phyloP scores from a whole-genome alignment of 2,113 vertebrate species.

The Columba janthina region DNA sequence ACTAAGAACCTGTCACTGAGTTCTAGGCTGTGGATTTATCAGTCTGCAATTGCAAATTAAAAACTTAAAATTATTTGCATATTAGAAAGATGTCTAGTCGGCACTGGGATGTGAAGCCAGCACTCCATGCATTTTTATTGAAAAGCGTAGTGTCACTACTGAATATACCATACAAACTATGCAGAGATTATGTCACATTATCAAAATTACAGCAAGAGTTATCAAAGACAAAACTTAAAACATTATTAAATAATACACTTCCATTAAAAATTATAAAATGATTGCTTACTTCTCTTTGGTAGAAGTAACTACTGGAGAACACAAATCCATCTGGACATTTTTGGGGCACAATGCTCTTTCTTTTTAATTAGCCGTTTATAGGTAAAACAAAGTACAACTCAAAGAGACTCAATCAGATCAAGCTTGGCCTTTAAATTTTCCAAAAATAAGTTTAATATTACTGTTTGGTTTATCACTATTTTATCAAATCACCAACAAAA shows the following conservation, averaged over 20 bases:
- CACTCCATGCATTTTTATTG: neutral
- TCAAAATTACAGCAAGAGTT: neutral
- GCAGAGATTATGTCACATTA: neutral
- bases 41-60: too few relatives aligned
- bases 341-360: neutral
- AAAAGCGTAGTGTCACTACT: neutral
- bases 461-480: neutral
- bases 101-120: neutral
- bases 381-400: neutral
- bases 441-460: neutral
- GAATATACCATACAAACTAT: neutral
- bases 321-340: slow-evolving; percentile 35
- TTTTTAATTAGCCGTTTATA: slow-evolving; percentile 6
- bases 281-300: slow-evolving; percentile 4
- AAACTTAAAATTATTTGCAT: neutral
- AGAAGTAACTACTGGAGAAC: neutral
- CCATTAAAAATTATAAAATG: slow-evolving; percentile 20
- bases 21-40: neutral
- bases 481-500: neutral
- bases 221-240: neutral
- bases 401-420: neutral
- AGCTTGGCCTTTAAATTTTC: neutral
- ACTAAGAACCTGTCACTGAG: neutral
- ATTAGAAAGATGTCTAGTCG: neutral
- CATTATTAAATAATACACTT: slow-evolving; percentile 8